Base-by-base conservation (phyloP, 2,888 invertebrate genomes). In the Meandrusa payeni region DNA sequence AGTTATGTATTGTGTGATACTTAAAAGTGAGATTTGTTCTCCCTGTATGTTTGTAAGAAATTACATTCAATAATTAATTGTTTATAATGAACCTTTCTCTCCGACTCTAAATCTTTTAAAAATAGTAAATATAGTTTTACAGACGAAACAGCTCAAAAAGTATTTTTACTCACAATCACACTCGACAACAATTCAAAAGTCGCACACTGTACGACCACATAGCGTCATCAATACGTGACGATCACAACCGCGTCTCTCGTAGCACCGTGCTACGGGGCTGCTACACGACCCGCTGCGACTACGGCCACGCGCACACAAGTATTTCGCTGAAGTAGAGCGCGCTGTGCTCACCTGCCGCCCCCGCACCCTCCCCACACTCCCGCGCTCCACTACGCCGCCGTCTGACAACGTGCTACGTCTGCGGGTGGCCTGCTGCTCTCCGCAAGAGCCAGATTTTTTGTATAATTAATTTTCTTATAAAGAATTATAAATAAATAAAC, bases 241-340 rank as follows among this genome's bases (percentile, higher is more conserved):
- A 6, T 7, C 28, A 27, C 3, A 24, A 28, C 33, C 43, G 23
- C 41, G 19, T 23, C 33, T 9, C 23, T 10, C n/a, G 38, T 4
- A 9, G 5, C 19, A 32, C 19, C 3, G 3, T 38, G 11, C 43
- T 17, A 22, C 20, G 15, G 22, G 12, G 13, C 5, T 7, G 26
- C 15, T 9, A 45, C 39, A 28, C 47, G 23, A 34, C 28, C 40
- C 15, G 10, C 41, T 38, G 33, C 37, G 40, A 45, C 34, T 51
- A 46, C 48, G 48, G 51, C 46, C 47, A 43, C 50, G 50, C 47
- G 45, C 52, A 43, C 46, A 47, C 54, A n/a, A n/a, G n/a, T n/a
- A n/a, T n/a, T n/a, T n/a, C n/a, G n/a, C n/a, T n/a, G n/a, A n/a
- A n/a, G n/a, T n/a, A n/a, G n/a, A n/a, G 37, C 37, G 47, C 39